Evolutionary conservation across 2,113 vertebrate genomes (phyloP).

Genomic region (Lepus europaeus): DNA sequence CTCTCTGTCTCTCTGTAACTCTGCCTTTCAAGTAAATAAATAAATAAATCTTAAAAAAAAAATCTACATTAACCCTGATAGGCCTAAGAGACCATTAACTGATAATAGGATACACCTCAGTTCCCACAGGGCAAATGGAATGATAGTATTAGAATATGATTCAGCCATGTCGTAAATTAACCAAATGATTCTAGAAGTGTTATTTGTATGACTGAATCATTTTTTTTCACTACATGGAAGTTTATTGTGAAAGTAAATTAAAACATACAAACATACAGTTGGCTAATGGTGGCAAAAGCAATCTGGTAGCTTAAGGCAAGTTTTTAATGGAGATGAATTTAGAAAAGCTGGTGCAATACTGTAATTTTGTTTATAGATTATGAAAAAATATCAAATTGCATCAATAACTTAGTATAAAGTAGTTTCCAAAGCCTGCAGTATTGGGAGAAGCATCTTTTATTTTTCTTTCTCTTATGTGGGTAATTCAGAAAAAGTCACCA

Average conservation of each 20-base stretch:
- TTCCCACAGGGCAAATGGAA: neutral
- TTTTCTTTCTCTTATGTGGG: neutral
- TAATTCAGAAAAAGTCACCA: neutral
- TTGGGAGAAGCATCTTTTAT: constrained; percentile 32
- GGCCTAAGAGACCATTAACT: neutral
- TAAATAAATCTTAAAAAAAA: no score
- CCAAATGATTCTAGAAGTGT: neutral
- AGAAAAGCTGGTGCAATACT: constrained; percentile 90
- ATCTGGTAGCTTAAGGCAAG: constrained; percentile 90
- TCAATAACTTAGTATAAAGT: constrained; percentile 96
- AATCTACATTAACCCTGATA: neutral
- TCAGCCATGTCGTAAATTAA: neutral
- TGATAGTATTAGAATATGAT: neutral
- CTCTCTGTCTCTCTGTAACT: no score
- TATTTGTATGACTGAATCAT: neutral
- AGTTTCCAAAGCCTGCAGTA: constrained; percentile 87
- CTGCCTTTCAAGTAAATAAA: no score
- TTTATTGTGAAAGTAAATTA: constrained; percentile 94
- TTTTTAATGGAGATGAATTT: constrained; percentile 88
- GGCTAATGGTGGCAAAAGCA: constrained; percentile 90
- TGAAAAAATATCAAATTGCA: constrained; percentile 91
- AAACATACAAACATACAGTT: constrained; percentile 90
- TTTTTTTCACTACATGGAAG: constrained; percentile 89
- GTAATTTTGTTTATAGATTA: constrained; percentile 90
- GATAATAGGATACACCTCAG: neutral